A percentile compares a stretch with the other conserved stretches of the same genome.
These are phyloP conservation scores for Telenomus remus DNA, from an alignment of 1,140 invertebrate genomes.

Conservation along the genomic window DNA sequence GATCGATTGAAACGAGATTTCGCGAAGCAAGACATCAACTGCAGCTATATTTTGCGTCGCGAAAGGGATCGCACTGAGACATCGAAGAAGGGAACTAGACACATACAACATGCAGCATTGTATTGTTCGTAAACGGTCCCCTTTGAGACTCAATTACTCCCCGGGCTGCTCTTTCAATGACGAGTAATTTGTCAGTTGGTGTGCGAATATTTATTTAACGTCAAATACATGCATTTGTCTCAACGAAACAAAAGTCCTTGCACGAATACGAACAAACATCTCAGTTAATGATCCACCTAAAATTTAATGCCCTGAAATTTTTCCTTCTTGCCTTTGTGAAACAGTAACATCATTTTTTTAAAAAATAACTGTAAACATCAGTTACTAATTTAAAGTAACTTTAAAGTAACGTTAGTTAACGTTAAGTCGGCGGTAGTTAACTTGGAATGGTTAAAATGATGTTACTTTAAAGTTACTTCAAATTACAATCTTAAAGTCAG, in stretches of 20 bases:
- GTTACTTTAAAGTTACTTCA: too few relatives aligned
- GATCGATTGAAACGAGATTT: slow-evolving; percentile 34
- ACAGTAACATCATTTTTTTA: too few relatives aligned
- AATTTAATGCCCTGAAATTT: slow-evolving; percentile 7
- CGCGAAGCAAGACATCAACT: slow-evolving; percentile 45
- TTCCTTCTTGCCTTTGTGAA: not conserved
- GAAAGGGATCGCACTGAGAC: slow-evolving; percentile 41
- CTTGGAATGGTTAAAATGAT: too few relatives aligned
- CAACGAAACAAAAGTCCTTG: slow-evolving; percentile 25
- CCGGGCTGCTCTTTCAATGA: slow-evolving; percentile 56
- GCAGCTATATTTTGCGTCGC: slow-evolving; percentile 44
- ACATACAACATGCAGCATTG: slow-evolving; percentile 41
- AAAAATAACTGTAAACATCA: too few relatives aligned
- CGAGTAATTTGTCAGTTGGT: slow-evolving; percentile 47
- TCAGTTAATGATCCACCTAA: slow-evolving; percentile 8
- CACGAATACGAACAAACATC: slow-evolving; percentile 21
- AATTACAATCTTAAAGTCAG: too few relatives aligned
- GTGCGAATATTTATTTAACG: slow-evolving; percentile 54
- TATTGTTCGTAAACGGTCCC: slow-evolving; percentile 55
- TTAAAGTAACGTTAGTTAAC: too few relatives aligned
- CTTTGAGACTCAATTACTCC: slow-evolving; percentile 57
- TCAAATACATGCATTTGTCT: slow-evolving; percentile 45
- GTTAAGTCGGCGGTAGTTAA: too few relatives aligned
- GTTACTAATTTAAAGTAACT: too few relatives aligned
- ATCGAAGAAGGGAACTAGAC: slow-evolving; percentile 44